Evolutionary conservation across 2,113 vertebrate genomes (phyloP).

Genomic region (Coturnix japonica): DNA sequence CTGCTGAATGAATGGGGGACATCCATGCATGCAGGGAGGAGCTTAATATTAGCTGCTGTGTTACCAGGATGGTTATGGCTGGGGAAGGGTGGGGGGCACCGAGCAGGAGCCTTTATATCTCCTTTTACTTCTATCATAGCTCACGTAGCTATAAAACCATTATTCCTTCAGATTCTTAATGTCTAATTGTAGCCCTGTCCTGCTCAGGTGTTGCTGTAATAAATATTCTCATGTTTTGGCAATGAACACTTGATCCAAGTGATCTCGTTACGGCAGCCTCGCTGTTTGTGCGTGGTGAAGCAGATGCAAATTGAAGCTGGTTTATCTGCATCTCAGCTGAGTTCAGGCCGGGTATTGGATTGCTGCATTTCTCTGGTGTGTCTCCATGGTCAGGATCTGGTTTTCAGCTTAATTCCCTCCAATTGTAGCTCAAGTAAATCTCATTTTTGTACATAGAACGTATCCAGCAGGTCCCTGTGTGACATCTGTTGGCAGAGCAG

Average conservation of each 20-base stretch:
- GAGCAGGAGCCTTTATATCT: accelerated
- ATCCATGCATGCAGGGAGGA: not conserved
- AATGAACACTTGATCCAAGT: not conserved
- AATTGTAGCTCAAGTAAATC: too few species aligned
- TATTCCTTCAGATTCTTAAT: accelerated
- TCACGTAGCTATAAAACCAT: accelerated
- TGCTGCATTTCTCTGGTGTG: not conserved
- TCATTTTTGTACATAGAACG: not conserved
- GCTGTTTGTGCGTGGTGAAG: accelerated
- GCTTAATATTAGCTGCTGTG: accelerated
- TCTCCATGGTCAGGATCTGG: not conserved
- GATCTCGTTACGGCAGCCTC: not conserved
- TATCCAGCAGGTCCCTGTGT: not conserved
- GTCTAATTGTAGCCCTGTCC: not conserved
- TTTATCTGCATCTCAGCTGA: accelerated
- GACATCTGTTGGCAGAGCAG: not conserved
- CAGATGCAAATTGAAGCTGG: accelerated
- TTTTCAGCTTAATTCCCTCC: too few species aligned
- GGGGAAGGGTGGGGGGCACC: accelerated
- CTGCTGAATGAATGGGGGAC: not conserved
- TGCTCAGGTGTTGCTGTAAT: not conserved
- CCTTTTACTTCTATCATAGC: accelerated
- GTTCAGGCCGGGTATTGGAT: accelerated
- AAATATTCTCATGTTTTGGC: conserved; percentile 15
- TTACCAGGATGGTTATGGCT: accelerated